Conservation (phyloP, 2,888 invertebrate genomes). For the Idaea biselata region DNA sequence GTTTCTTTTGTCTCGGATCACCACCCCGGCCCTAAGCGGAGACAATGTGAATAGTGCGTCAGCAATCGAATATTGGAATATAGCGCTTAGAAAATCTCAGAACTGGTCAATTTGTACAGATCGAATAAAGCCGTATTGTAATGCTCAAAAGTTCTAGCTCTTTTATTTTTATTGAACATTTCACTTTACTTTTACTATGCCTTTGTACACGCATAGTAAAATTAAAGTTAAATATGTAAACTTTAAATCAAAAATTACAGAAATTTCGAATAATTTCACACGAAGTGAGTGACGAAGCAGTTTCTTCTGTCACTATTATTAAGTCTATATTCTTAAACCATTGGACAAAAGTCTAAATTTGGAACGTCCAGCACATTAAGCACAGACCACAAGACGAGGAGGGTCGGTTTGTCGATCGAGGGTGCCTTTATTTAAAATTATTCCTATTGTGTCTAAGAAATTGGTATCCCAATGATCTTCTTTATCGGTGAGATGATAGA, state of each 20-base stretch:
- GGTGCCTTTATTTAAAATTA: constrained; percentile 71
- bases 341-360: constrained; percentile 55
- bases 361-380: constrained; percentile 77
- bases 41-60: constrained; percentile 70
- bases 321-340: constrained; percentile 21
- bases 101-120: constrained; percentile 1
- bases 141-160: no score
- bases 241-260: no score
- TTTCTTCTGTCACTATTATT: constrained; percentile 23
- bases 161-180: no score
- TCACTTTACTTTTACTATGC: no score
- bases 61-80: constrained; percentile 60
- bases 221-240: no score
- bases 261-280: not conserved
- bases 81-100: constrained; percentile 33
- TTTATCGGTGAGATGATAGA: constrained; percentile 15
- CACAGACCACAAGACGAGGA: constrained; percentile 60
- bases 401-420: constrained; percentile 61
- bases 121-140: not conserved
- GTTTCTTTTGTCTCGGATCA: constrained; percentile 74
- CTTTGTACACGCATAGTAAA: no score
- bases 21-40: constrained; percentile 41
- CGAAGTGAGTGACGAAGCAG: not conserved
- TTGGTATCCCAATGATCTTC: constrained; percentile 25
- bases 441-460: constrained; percentile 63